A percentile compares a stretch with the other conserved stretches of the same genome.
Conservation (phyloP, 1,140 invertebrate genomes). For the Dufourea novaeangliae region DNA sequence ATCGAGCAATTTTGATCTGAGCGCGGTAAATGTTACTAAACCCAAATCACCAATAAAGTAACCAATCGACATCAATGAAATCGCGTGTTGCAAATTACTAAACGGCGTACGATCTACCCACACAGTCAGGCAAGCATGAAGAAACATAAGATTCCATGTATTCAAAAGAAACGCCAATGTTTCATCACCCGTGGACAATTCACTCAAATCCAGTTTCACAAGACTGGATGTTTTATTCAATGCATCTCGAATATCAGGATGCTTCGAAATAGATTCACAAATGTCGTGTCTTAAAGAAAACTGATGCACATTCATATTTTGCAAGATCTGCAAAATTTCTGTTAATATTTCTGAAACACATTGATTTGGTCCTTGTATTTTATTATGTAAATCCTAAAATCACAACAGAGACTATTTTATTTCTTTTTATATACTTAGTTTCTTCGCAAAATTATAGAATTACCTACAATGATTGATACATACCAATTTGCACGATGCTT, state of each 20-base stretch:
- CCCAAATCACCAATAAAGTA: conserved; percentile 78
- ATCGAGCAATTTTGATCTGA: conserved; percentile 73
- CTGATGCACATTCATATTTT: conserved; percentile 34
- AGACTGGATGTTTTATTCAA: conserved; percentile 70
- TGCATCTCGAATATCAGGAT: conserved; percentile 59
- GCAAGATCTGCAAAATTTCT: conserved; percentile 64
- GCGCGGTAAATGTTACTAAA: conserved; percentile 71
- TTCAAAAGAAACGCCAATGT: conserved; percentile 77
- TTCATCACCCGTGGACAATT: conserved; percentile 75
- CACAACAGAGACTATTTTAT: conserved; percentile 22
- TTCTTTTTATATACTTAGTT: neutral
- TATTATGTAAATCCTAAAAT: conserved; percentile 47
- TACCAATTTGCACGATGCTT: conserved; percentile 55
- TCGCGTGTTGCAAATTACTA: conserved; percentile 62
- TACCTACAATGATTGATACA: conserved; percentile 5
- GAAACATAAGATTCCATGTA: conserved; percentile 75
- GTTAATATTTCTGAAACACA: conserved; percentile 71
- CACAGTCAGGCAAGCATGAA: conserved; percentile 67
- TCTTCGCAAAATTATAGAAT: neutral
- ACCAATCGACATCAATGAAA: conserved; percentile 71
- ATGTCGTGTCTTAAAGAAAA: conserved; percentile 45
- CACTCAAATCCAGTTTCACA: conserved; percentile 70
- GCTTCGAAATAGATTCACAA: conserved; percentile 54
- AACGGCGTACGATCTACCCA: conserved; percentile 65
- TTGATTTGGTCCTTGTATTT: conserved; percentile 68